Base-by-base conservation (phyloP, 1,140 invertebrate species). In the Lepidurus arcticus region DNA sequence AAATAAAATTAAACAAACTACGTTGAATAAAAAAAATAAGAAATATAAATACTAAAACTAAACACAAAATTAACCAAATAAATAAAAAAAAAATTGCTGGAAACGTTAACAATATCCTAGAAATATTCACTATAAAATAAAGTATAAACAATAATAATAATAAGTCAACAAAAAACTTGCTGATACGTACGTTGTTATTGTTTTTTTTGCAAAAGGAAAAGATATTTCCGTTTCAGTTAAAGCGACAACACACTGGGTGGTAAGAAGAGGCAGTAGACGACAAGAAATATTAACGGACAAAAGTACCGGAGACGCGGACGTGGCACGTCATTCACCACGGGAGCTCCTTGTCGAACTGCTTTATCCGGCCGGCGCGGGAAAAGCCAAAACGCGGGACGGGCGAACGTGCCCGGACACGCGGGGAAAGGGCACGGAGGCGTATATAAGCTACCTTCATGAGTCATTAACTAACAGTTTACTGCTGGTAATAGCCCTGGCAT, bases 401-500 rank as follows among this genome's bases (percentile, higher is more conserved):
- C 1, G 4, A 16, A 65, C 16, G n/a, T 3, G 53, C 53, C 7
- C 0, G 53, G 34, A 3, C 34, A 65, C 13, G 53, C 9, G 53
- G 13, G 21, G 21, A 65, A 65, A 65, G 53, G 53, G 53, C 2
- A 65, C 53, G 53, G 53, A 65, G 53, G 53, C 53, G 53, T 65
- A 13, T 65, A 65, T 65, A 65, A 65, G 53, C 53, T 65, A 65
- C 53, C 53, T 65, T 65, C 53, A 65, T 65, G 53, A 65, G 53
- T 65, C 53, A 65, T 65, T 65, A 65, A 65, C 16, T 65, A 65
- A 21, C 53, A 21, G 53, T 65, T 65, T 65, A 65, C 53, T 11
- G 53, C n/a, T 8, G 16, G 13, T 65, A 65, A 65, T 65, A 16
- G 53, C 53, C 13, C 53, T 65, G 53, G 8, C 53, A 65, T 65